A percentile compares a stretch with the other conserved stretches of the same genome.
phyloP scores from a whole-genome alignment of 2,797 vertebrate species.

The Onychomys torridus region DNA sequence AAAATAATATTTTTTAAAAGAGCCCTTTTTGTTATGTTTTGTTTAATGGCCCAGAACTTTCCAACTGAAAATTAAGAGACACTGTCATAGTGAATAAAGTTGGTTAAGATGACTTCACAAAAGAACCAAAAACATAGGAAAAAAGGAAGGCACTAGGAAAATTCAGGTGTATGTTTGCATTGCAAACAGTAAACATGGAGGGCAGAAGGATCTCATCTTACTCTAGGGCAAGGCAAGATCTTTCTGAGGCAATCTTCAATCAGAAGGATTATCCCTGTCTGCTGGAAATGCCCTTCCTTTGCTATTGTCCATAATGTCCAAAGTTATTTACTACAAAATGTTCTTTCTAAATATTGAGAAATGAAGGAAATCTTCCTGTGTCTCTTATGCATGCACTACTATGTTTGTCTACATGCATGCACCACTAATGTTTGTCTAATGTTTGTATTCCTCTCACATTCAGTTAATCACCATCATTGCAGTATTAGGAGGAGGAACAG shows the following conservation, averaged over 20 bases:
- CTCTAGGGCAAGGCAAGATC: not conserved
- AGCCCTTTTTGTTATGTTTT: slow-evolving; percentile 57
- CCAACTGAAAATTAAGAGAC: slow-evolving; percentile 66
- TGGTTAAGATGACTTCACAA: slow-evolving; percentile 56
- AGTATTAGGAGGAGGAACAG: not conserved
- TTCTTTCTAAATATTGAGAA: not conserved
- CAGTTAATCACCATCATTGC: not conserved
- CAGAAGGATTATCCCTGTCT: not conserved
- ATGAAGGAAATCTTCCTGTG: not conserved
- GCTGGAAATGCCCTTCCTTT: not conserved
- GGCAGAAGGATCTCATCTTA: not conserved
- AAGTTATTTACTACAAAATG: not conserved
- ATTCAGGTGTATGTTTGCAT: not conserved
- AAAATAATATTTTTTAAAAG: slow-evolving; percentile 73
- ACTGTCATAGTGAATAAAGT: slow-evolving; percentile 44
- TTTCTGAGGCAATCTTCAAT: not conserved
- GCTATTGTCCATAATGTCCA: not conserved
- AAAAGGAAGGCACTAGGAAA: not conserved
- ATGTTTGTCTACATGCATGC: too few species aligned
- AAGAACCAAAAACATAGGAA: slow-evolving; percentile 24
- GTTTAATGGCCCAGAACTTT: slow-evolving; percentile 72
- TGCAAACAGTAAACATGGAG: not conserved
- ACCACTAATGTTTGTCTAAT: too few species aligned
- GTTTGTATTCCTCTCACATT: not conserved
- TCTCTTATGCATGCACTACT: not conserved